These are phyloP conservation scores for Bubalus kerabau DNA, from an alignment of 2,113 vertebrate genomes.

Conservation along the genomic window DNA sequence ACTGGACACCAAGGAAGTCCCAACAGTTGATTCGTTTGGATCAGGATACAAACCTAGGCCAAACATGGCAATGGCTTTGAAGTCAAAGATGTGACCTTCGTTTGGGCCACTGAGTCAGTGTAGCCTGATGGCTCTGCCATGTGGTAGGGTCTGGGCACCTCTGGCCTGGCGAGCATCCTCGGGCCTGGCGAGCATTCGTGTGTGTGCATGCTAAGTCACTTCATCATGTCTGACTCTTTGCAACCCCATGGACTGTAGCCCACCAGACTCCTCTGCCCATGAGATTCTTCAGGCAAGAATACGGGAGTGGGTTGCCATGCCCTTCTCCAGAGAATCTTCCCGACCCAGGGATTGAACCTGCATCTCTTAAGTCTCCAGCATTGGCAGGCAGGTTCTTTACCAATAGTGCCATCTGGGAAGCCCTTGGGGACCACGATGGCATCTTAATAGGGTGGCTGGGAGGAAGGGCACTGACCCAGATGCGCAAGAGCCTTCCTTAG, in stretches of 20 bases:
- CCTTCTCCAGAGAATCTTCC: not conserved
- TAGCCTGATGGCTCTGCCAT: not conserved
- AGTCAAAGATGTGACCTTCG: not conserved
- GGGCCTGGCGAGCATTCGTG: not conserved
- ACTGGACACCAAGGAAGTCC: not conserved
- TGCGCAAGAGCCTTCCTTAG: not conserved
- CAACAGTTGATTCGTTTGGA: not conserved
- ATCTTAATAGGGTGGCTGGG: not conserved
- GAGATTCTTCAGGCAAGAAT: not conserved
- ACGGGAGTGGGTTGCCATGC: not conserved
- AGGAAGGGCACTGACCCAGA: not conserved
- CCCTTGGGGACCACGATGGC: not conserved
- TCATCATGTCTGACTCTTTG: not conserved
- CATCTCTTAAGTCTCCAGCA: not conserved
- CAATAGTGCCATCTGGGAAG: not conserved
- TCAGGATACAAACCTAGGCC: not conserved
- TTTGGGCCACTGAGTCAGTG: not conserved
- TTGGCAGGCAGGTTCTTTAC: not conserved
- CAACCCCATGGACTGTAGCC: not conserved
- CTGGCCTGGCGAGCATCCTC: not conserved
- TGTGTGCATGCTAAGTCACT: not conserved
- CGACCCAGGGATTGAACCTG: not conserved
- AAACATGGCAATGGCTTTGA: not conserved
- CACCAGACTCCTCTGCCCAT: not conserved
- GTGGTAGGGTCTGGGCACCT: not conserved